Evolutionary conservation across 2,797 vertebrate species (phyloP).

Genomic region (Dallia pectoralis): DNA sequence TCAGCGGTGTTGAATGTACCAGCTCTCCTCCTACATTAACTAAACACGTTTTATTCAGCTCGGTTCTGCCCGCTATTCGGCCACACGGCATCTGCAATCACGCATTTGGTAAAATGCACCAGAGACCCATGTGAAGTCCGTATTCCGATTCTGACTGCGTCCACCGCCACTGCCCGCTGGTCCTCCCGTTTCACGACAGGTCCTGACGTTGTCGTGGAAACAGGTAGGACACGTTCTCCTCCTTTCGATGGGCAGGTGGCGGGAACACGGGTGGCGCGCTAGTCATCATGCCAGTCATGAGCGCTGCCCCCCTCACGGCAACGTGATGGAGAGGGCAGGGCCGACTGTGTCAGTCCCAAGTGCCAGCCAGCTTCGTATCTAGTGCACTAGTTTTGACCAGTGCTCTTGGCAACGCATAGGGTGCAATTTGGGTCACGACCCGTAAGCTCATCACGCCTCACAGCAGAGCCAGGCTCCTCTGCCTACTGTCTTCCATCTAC

Average conservation of each 20-base stretch:
- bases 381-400: no score
- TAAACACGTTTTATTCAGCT: no score
- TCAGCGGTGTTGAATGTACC: no score
- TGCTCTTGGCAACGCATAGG: not conserved
- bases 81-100: no score
- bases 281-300: slow-evolving; percentile 45
- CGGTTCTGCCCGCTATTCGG: no score
- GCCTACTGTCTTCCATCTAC: no score
- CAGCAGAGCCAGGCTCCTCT: no score
- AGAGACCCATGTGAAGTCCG: no score
- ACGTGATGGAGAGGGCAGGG: not conserved
- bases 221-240: slow-evolving; percentile 25
- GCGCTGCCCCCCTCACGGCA: not conserved
- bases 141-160: not conserved
- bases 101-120: no score
- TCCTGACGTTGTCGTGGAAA: slow-evolving; percentile 33
- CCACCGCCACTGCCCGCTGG: not conserved
- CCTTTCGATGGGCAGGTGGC: not conserved
- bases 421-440: not conserved
- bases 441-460: no score
- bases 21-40: no score
- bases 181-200: slow-evolving; percentile 2
- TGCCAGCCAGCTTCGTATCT: no score
- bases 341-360: not conserved
- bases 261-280: not conserved